These are phyloP conservation scores for Sebastes hopkinsi DNA, from an alignment of 2,797 vertebrate species.

Conservation along the genomic window DNA sequence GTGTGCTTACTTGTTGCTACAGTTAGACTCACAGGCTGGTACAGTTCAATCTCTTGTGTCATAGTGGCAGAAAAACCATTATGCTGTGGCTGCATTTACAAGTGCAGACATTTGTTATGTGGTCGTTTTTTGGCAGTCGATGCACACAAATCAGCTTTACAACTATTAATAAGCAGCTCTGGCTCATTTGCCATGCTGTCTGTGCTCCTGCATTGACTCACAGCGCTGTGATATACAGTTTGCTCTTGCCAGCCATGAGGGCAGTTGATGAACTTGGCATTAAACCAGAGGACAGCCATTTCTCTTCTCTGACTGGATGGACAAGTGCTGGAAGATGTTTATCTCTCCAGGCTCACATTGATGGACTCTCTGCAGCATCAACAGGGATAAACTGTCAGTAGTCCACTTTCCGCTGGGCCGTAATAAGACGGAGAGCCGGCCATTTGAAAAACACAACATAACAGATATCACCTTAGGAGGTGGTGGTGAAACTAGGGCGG, in stretches of 20 bases:
- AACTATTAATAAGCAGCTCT: slow-evolving; percentile 66
- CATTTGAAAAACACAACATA: slow-evolving; percentile 70
- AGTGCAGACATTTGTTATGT: slow-evolving; percentile 64
- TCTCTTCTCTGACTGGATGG: slow-evolving; percentile 61
- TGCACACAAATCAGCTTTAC: slow-evolving; percentile 72
- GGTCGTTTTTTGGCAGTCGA: slow-evolving; percentile 62
- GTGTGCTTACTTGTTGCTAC: slow-evolving; percentile 68
- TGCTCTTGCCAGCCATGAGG: slow-evolving; percentile 53
- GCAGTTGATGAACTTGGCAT: slow-evolving; percentile 73
- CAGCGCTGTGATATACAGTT: slow-evolving; percentile 61
- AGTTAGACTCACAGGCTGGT: slow-evolving; percentile 47
- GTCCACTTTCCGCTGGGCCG: slow-evolving; percentile 41
- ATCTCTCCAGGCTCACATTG: slow-evolving; percentile 51
- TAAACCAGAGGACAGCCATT: slow-evolving; percentile 63
- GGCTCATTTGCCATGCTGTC: slow-evolving; percentile 57
- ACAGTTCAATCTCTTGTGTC: slow-evolving; percentile 67
- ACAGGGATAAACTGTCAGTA: slow-evolving; percentile 73
- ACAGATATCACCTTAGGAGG: slow-evolving; percentile 69
- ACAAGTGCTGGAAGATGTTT: slow-evolving; percentile 68
- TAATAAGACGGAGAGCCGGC: slow-evolving; percentile 53
- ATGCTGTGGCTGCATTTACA: slow-evolving; percentile 55
- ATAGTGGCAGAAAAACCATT: slow-evolving; percentile 56
- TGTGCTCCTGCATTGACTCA: slow-evolving; percentile 54
- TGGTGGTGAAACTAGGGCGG: slow-evolving; percentile 61
- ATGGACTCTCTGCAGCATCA: slow-evolving; percentile 61